Evolutionary conservation across 2,113 vertebrate genomes (phyloP), one percentile per base, ranked within the genome.

Genomic region (Salvelinus fontinalis): DNA sequence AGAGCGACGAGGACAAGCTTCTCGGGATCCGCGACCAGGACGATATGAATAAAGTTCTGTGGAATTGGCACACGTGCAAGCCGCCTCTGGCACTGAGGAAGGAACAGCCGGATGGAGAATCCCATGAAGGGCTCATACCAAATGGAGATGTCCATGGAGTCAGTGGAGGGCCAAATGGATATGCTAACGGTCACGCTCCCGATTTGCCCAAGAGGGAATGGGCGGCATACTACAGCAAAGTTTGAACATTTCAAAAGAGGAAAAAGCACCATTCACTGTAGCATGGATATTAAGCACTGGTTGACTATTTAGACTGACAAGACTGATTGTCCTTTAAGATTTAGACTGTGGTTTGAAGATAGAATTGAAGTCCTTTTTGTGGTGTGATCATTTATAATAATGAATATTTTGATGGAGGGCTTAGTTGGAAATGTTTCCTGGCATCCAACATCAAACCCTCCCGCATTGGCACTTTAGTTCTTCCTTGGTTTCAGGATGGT

Each of bases 1-100:
- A 87, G 3, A 83, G 80, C 0, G 93, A 94, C 0, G 90, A 93
- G 0, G 94, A 96, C 26, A 97, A 96, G 73, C 95, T 99, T 0
- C 78, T 94, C 3, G 97, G 97, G 6, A 95, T 99, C 87, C 94
- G 93, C 0, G 94, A 95, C 51, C 94, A 92, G 78, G 89, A 96
- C 2, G 93, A 96, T 27, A 94, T 98, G 95, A 98, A 99, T 81
- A 94, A 86, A 3, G 92, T 94, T 29, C 91, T 99, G 74, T 94
- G 92, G 48, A 96, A 94, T 89, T 99, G 98, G 98, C 97, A 99
- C 88, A 89, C 89, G 22, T 95, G 95, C 85, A 99, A 98, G 64
- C 98, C 97, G 0, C 90, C 97, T 0, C 88, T 99, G 71, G 88
- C 85, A 34, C 91, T 99, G 78, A 93, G 88, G 74, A 92, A 91